A percentile compares a stretch with the other conserved stretches of the same genome.
Conservation (phyloP, 2,888 invertebrate genomes). For the Drosophila monieri region DNA sequence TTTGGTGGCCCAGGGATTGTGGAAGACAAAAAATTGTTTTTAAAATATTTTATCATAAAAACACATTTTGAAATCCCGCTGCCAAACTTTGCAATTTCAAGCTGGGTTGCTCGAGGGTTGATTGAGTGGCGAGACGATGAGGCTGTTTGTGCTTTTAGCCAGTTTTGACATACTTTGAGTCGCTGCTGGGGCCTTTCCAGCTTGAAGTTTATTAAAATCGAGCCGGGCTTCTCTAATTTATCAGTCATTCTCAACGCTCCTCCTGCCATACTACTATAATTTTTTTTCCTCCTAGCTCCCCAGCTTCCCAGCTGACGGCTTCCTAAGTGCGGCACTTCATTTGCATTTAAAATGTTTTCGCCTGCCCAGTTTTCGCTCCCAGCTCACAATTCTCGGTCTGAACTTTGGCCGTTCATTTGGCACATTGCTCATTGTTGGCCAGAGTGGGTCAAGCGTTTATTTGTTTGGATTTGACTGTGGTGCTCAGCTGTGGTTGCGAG, state of each 20-base stretch:
- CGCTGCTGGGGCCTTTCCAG: conserved; percentile 7
- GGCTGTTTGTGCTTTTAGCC: conserved; percentile 48
- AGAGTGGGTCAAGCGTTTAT: conserved; percentile 70
- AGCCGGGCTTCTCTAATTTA: conserved; percentile 55
- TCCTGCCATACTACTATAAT: conserved; percentile 17
- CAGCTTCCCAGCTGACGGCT: conserved; percentile 51
- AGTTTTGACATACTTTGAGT: conserved; percentile 49
- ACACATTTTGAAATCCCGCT: conserved; percentile 41
- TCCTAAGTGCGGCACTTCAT: conserved; percentile 72
- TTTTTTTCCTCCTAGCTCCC: conserved; percentile 18
- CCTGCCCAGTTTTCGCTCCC: conserved; percentile 52
- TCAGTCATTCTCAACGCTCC: conserved; percentile 49
- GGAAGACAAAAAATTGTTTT: conserved; percentile 61
- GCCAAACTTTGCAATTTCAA: conserved; percentile 48
- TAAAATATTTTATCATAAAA: conserved; percentile 59
- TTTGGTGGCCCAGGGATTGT: neutral
- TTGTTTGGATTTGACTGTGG: conserved; percentile 38
- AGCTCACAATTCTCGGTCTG: conserved; percentile 27
- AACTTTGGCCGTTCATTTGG: conserved; percentile 73
- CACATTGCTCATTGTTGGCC: conserved; percentile 71
- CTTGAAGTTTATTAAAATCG: conserved; percentile 62
- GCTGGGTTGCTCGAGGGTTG: conserved; percentile 26
- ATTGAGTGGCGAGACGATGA: conserved; percentile 17
- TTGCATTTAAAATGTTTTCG: conserved; percentile 77
- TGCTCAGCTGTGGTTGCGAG: conserved; percentile 8